Percentiles rank a stretch among this genome's conserved stretches.
These are phyloP conservation scores for Anthonomus grandis DNA, from an alignment of 1,140 invertebrate species.

Conservation along the genomic window DNA sequence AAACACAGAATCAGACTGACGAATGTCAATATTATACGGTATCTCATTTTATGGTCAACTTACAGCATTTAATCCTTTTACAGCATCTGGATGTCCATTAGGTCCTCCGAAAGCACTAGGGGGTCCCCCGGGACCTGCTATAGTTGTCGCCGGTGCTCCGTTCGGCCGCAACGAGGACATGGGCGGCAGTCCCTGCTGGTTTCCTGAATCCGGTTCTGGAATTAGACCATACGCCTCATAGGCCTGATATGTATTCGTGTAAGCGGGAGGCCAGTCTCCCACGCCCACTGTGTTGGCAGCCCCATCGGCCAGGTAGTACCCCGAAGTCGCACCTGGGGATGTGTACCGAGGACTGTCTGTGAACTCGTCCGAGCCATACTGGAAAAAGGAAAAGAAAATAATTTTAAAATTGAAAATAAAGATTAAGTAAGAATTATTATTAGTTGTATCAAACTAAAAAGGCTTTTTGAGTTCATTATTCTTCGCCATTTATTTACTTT, in stretches of 20 bases:
- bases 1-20: no score
- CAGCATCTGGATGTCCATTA: constrained; percentile 62
- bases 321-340: constrained; percentile 68
- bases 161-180: constrained; percentile 87
- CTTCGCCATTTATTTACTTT: no score
- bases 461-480: no score
- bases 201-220: constrained; percentile 53
- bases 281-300: constrained; percentile 33
- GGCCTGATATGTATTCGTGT: constrained; percentile 52
- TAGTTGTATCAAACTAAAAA: no score
- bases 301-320: constrained; percentile 54
- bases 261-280: constrained; percentile 45
- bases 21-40: no score
- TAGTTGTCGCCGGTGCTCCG: constrained; percentile 52
- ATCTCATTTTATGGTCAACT: no score
- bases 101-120: constrained; percentile 48
- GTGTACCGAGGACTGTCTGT: constrained; percentile 78
- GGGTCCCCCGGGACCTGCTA: constrained; percentile 52
- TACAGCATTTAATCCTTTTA: constrained; percentile 77
- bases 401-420: neutral
- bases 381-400: constrained; percentile 47
- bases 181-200: constrained; percentile 76
- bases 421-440: no score
- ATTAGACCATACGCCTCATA: constrained; percentile 58
- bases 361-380: constrained; percentile 89